Evolutionary conservation across 2,888 invertebrate genomes (phyloP), one percentile per base, ranked within the genome.

Genomic region (Hipparchia semele): DNA sequence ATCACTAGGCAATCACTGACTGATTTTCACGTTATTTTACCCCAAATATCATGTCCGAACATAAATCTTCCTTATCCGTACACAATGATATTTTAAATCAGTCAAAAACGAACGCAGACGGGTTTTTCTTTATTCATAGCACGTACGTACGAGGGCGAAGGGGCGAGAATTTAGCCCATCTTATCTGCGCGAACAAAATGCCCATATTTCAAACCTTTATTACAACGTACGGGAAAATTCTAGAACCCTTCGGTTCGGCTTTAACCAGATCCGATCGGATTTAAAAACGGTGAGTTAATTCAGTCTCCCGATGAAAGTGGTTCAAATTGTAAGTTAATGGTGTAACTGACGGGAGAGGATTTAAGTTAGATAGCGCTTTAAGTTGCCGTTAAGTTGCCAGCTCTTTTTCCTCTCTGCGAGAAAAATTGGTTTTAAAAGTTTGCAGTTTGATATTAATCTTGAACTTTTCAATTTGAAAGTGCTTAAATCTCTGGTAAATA

Each of bases 101-200:
- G 75, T 75, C 75, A 75, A 72, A 70, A 66, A 71, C 67, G 68
- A 73, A 72, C 68, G 73, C 68, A 68, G 72, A 66, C 74, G 70
- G 59, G 61, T 7, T 46, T 66, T 75, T 76, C 68, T 62, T 79
- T 78, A 84, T 84, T 80, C 81, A 51, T 58, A 67, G 62, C 82
- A 83, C 83, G 83, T 80, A 79, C 79, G 75, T 71, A 74, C 72
- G 76, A 78, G 79, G 78, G 69, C 77, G 76, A 75, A 76, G 73
- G 76, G 74, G 79, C 79, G 81, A 78, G 79, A 82, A 81, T 82
- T 82, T 80, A 78, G 80, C 80, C 78, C 80, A 82, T 81, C 81
- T 82, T 80, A 81, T 82, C 80, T 80, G 76, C 68, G 64, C 76
- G 76, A 78, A 79, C 79, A 80, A 79, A 79, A 79, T 76, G 79